Evolutionary conservation across 1,140 invertebrate species (phyloP), one percentile per base, ranked within the genome.

Genomic region (Saccostrea echinata): DNA sequence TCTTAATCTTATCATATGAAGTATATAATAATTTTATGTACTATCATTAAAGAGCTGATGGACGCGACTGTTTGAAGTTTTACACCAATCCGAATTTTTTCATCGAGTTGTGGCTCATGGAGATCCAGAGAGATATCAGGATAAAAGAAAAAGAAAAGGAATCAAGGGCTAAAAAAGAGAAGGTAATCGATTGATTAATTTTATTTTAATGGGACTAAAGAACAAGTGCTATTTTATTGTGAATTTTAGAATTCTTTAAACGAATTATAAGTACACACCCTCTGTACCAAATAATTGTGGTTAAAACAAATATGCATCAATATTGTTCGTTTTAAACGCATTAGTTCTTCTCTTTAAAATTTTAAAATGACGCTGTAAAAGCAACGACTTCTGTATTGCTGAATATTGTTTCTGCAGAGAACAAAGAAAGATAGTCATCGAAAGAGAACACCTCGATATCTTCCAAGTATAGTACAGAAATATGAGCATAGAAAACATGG

Each of bases 11-110:
- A 43, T 43, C 35, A 43, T 43, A 43, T 3, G 6, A 3, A 43
- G 6, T 43, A 6, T 6, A 3, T 43, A 43, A 43, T 43, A 43
- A 43, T 43, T 43, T 81, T 12, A 82, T 24, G 16, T 85, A 76
- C 88, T 61, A 43, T 13, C 35, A 71, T 93, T 96, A 53, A 92
- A 97, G 98, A 89, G 98, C 99, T 93, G 99, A 99, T 95, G 98
- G 98, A 24, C 98, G 98, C 94, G 98, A 99, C 95, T 98, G 98
- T 81, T 96, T 99, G 87, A 99, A 99, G 95, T 99, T 99, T 96
- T 99, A 99, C 94, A 99, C 99, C 0, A 98, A 99, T 96, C 98
- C 99, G 4, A 98, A 98, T 92, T 99, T 99, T 96, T 99, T 99
- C 97, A 99, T 99, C 95, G 98, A 99, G 93, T 95, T 99, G 18